Conservation (phyloP, 2,113 vertebrate genomes). For the Nansenia antarctica region DNA sequence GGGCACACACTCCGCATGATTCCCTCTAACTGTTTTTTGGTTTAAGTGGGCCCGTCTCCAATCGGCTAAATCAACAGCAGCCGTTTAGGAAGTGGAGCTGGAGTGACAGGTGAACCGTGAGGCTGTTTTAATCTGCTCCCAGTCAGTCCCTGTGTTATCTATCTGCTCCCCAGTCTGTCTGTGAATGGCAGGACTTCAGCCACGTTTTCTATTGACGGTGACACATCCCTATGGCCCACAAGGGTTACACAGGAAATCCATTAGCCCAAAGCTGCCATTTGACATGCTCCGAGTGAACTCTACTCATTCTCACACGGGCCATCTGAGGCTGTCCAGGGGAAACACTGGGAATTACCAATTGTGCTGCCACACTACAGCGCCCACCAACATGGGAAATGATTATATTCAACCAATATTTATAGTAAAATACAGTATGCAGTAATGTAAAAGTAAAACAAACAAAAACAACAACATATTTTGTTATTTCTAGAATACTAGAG, state of each 20-base stretch:
- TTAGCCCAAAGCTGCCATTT: slow-evolving; percentile 56
- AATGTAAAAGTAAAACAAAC: no score
- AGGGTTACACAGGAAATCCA: slow-evolving; percentile 65
- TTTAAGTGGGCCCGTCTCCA: slow-evolving; percentile 67
- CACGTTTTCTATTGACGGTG: slow-evolving; percentile 58
- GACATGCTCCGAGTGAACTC: slow-evolving; percentile 58
- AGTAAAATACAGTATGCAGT: neutral
- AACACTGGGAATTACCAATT: slow-evolving; percentile 22
- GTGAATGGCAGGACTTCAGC: slow-evolving; percentile 63
- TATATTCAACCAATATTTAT: neutral
- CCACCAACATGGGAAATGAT: neutral
- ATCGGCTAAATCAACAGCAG: slow-evolving; percentile 67
- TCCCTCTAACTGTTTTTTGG: slow-evolving; percentile 47
- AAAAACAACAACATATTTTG: no score
- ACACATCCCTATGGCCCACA: slow-evolving; percentile 45
- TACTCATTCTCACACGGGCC: slow-evolving; percentile 48
- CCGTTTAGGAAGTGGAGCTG: slow-evolving; percentile 49
- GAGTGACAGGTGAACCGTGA: slow-evolving; percentile 66
- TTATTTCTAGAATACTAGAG: no score
- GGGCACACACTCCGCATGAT: slow-evolving; percentile 55
- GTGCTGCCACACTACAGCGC: neutral
- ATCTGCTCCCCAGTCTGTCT: neutral
- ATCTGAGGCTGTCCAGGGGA: slow-evolving; percentile 27
- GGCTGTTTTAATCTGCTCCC: slow-evolving; percentile 37
- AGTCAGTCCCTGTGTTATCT: no score